Conservation (phyloP, 2,888 invertebrate species). For the Odontomyia ornata region DNA sequence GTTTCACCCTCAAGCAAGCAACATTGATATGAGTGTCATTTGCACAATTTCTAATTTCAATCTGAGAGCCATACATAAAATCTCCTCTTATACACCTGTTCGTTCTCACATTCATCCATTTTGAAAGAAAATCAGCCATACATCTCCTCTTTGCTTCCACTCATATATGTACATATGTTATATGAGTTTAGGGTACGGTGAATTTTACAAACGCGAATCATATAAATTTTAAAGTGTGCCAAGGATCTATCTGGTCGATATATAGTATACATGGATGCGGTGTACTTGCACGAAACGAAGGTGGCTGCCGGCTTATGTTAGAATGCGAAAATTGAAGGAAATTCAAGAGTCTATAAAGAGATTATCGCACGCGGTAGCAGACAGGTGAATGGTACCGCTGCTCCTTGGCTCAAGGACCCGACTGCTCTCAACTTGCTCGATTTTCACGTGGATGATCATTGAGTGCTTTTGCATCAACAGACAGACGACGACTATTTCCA, state of each 20-base stretch:
- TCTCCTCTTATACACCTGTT: background rate
- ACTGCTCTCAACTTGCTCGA: conserved; percentile 4
- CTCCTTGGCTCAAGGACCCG: background rate
- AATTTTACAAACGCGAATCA: background rate
- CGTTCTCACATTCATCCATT: background rate
- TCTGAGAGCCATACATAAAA: background rate
- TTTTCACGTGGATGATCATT: conserved; percentile 22
- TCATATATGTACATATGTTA: background rate
- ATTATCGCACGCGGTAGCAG: conserved; percentile 19
- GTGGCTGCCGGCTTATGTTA: too few relatives aligned
- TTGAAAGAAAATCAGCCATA: background rate
- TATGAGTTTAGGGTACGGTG: background rate
- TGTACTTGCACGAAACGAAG: background rate
- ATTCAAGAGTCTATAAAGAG: conserved; percentile 28
- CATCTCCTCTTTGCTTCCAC: background rate
- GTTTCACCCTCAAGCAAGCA: conserved; percentile 1
- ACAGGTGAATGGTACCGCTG: conserved; percentile 2
- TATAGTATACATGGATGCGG: background rate
- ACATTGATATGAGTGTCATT: conserved; percentile 26
- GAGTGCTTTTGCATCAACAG: conserved; percentile 1
- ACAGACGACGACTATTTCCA: background rate
- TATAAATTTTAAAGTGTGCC: conserved; percentile 22
- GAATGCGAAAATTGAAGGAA: conserved; percentile 26
- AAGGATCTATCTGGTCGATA: background rate
- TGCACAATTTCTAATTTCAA: conserved; percentile 30